Conservation (phyloP, 2,113 vertebrate genomes). For the Gila orcuttii region DNA sequence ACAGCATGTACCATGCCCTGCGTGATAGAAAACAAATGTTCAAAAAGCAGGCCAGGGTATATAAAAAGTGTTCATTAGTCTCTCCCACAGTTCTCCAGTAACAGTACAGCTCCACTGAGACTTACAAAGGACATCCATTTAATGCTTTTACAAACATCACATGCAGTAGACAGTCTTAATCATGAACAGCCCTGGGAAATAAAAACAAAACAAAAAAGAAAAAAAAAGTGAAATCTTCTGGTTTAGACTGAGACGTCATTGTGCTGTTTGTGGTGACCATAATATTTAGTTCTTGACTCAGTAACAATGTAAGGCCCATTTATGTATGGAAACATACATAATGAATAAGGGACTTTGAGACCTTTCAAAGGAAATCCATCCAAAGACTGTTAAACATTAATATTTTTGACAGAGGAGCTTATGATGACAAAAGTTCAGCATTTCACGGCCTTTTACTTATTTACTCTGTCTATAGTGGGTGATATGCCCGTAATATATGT, state of each 20-base stretch:
- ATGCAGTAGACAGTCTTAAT: not conserved
- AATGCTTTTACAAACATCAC: constrained; percentile 1
- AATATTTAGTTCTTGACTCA: not conserved
- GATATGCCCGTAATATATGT: too few relatives aligned
- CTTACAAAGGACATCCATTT: not conserved
- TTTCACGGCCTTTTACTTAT: not conserved
- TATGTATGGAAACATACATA: not conserved
- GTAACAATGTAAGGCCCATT: not conserved
- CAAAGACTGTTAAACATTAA: constrained; percentile 16
- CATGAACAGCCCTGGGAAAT: not conserved
- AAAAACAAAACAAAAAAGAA: not conserved
- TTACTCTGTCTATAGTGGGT: too few relatives aligned
- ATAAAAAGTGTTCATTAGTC: not conserved
- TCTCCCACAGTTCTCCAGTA: constrained; percentile 30
- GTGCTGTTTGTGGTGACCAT: constrained; percentile 12
- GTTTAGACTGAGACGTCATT: constrained; percentile 3
- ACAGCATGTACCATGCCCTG: not conserved
- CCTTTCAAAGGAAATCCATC: not conserved
- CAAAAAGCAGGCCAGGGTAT: not conserved
- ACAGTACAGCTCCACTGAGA: not conserved
- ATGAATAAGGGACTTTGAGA: not conserved
- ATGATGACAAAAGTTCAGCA: not conserved
- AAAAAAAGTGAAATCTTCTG: not conserved
- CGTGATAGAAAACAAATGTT: constrained; percentile 30
- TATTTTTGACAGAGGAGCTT: not conserved